Base-by-base conservation (phyloP, 2,797 vertebrate species). In the Morelia viridis region DNA sequence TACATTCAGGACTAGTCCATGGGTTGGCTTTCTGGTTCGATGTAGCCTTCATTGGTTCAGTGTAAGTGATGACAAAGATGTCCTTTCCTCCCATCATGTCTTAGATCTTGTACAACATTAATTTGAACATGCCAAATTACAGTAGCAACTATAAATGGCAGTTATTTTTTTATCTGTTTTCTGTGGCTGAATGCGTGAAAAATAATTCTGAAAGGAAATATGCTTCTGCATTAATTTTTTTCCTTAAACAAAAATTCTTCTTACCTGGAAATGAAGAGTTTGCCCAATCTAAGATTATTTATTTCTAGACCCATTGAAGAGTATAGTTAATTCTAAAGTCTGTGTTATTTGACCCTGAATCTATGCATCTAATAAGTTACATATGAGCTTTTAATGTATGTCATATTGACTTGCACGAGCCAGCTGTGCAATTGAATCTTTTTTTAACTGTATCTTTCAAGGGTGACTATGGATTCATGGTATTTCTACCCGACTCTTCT, bases 1-100 rank as follows among this genome's bases (percentile, higher is more conserved):
- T 99, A 97, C 98, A 99, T 95, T 99, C 99, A 0, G 99, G 99
- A 85, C 97, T 99, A 96, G 99, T 99, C 71, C 99, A 99, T 0
- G 99, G 99, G 56, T 95, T 99, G 96, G 99, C 99, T 9, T 99
- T 99, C 97, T 99, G 99, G 99, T 99, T 99, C 87, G 99, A 99
- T 8, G 99, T 99, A 87, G 99, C 99, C 12, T 99, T 99, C 93
- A 98, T 99, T 60, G 99, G 99, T 96, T 99, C 99, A 96, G 97
- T 97, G 99, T 99, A 97, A 97, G 99, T 98, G 46, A 0, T 0
- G 9, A 57, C 3, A 13, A 85, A 41, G 83, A 56, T 35, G 56
- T 41, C 3, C n/a, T 41, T 61, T 8, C 65, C 4, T 85, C 87
- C 61, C 88, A 86, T 24, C 87, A 50, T 19, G 83, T 58, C 11